phyloP scores from a whole-genome alignment of 2,888 invertebrate genomes.

The Macrosoma leucophasiata region DNA sequence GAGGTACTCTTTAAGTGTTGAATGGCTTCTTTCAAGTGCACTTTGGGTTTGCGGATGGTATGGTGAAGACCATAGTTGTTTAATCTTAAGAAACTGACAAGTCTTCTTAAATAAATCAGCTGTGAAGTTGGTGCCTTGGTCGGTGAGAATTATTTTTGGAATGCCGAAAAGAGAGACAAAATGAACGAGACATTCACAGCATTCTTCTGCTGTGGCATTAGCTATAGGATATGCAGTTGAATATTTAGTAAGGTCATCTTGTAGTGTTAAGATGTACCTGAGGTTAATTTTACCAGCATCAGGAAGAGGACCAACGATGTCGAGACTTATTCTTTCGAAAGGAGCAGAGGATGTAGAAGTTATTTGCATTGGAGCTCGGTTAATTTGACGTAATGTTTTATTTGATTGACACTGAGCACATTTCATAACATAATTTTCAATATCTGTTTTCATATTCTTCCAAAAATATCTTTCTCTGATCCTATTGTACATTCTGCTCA shows the following conservation, averaged over 20 bases:
- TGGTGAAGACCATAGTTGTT: slow-evolving; percentile 25
- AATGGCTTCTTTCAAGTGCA: slow-evolving; percentile 24
- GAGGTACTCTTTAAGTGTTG: slow-evolving; percentile 25
- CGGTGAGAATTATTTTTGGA: slow-evolving; percentile 35
- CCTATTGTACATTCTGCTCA: slow-evolving; percentile 19
- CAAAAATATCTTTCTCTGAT: slow-evolving; percentile 24
- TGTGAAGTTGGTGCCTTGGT: slow-evolving; percentile 36
- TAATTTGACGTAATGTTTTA: slow-evolving; percentile 21
- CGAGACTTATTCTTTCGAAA: slow-evolving; percentile 23
- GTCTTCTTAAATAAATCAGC: slow-evolving; percentile 23
- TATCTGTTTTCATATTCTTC: slow-evolving; percentile 25
- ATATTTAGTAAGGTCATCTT: slow-evolving; percentile 16
- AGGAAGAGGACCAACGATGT: slow-evolving; percentile 27
- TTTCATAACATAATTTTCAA: slow-evolving; percentile 25
- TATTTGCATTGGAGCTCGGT: slow-evolving; percentile 28
- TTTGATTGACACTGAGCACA: slow-evolving; percentile 24
- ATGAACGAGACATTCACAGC: slow-evolving; percentile 28
- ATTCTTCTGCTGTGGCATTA: slow-evolving; percentile 22
- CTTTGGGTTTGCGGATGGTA: slow-evolving; percentile 29
- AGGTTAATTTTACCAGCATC: slow-evolving; percentile 22
- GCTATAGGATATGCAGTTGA: slow-evolving; percentile 15
- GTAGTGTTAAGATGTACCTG: slow-evolving; percentile 23
- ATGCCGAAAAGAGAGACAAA: slow-evolving; percentile 39
- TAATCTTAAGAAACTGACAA: slow-evolving; percentile 22
- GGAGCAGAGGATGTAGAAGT: slow-evolving; percentile 25